A percentile compares a stretch with the other conserved stretches of the same genome.
These are phyloP conservation scores for Rhincodon typus DNA, from an alignment of 2,797 vertebrate genomes.

Conservation along the genomic window DNA sequence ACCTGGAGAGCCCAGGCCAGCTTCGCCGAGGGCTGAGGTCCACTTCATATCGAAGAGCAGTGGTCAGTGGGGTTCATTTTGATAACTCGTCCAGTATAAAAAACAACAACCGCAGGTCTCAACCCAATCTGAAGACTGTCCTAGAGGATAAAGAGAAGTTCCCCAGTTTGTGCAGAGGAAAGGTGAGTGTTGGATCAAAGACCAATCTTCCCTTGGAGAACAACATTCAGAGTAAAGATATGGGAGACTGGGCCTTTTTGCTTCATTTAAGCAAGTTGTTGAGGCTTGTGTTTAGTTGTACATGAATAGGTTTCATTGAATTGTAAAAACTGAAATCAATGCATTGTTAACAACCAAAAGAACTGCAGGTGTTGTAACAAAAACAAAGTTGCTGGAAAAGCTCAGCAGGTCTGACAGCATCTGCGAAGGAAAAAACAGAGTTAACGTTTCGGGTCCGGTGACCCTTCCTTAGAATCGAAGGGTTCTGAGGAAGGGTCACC, in stretches of 20 bases:
- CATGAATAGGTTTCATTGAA: background rate
- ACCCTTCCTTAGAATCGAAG: too few species aligned
- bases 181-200: slow-evolving; percentile 55
- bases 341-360: too few species aligned
- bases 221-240: background rate
- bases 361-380: too few species aligned
- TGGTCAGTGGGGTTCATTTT: slow-evolving; percentile 76
- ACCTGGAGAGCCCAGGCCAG: slow-evolving; percentile 59
- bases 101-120: slow-evolving; percentile 64
- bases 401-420: too few species aligned
- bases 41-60: slow-evolving; percentile 84
- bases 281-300: background rate
- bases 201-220: background rate
- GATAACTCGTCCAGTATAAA: slow-evolving; percentile 54
- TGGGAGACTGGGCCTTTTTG: background rate
- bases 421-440: too few species aligned
- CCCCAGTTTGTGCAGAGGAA: slow-evolving; percentile 64
- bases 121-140: slow-evolving; percentile 60
- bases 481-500: too few species aligned
- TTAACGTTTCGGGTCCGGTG: too few species aligned
- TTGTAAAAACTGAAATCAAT: background rate
- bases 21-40: slow-evolving; percentile 76
- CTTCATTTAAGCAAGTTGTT: background rate
- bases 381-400: too few species aligned
- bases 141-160: slow-evolving; percentile 63